Base-by-base conservation (phyloP, 2,797 vertebrate species). In the Muraenolepis orangiensis region DNA sequence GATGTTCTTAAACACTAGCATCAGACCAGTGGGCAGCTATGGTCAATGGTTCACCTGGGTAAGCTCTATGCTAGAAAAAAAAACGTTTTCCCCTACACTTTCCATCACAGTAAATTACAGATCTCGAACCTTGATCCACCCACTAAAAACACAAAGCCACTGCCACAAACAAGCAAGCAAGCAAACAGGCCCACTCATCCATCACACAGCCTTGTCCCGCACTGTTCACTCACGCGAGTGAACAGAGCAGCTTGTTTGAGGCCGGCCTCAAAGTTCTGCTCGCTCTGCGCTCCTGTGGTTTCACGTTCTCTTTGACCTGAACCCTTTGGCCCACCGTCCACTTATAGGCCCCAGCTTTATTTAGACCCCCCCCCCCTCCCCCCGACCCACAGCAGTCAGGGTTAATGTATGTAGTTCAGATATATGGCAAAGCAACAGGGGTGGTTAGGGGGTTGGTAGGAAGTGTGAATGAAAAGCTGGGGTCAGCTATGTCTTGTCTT, bases 221-320 rank as follows among this genome's bases (percentile, higher is more conserved):
- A 82, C 80, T 78, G 80, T 73, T 72, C 86, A 84, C 83, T 28
- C 75, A 87, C 84, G 61, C 78, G 70, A 79, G 82, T 84, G 87
- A 87, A 88, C 83, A 78, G 76, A 66, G 30, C 57, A n/a, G 71
- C 46, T 76, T 77, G 76, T n/a, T n/a, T n/a, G 73, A 71, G 80
- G 66, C 78, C 66, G 74, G n/a, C 82, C 77, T 82, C 75, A 74
- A 82, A 79, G 57, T 64, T n/a, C 57, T 64, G 82, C 81, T 69
- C 30, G 67, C 8, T 38, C 78, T 83, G 51, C 79, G 86, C 87
- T 86, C 90, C 90, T 78, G 86, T 74, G 72, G 89, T 91, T 92
- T 91, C 90, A 93, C 81, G 81, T 91, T 92, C 83, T 85, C 85
- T 88, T 87, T 92, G 87, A 91, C 87, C 88, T 87, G 80, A 89